A percentile compares a stretch with the other conserved stretches of the same genome.
phyloP scores from a whole-genome alignment of 2,797 vertebrate species.

The Discoglossus pictus region DNA sequence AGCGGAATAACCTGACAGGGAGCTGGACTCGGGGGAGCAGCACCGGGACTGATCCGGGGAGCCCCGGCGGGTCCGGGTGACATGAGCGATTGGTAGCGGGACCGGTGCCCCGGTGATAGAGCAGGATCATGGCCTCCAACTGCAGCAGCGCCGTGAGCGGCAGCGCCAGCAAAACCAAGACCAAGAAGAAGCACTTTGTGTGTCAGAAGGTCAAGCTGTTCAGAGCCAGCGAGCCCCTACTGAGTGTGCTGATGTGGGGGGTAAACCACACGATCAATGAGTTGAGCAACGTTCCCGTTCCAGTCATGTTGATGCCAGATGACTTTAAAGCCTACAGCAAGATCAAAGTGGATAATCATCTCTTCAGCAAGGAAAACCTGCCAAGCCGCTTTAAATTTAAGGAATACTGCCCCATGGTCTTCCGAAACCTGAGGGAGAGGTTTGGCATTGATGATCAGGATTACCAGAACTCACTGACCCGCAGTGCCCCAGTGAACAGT shows the following conservation, averaged over 20 bases:
- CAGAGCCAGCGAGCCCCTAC: slow-evolving; percentile 88
- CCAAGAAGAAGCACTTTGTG: slow-evolving; percentile 95
- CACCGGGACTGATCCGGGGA: slow-evolving; percentile 48
- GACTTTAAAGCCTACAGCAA: slow-evolving; percentile 98
- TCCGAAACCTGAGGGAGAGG: slow-evolving; percentile 89
- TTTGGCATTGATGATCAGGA: slow-evolving; percentile 93
- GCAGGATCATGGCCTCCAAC: slow-evolving; percentile 63
- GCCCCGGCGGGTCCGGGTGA: slow-evolving; percentile 42
- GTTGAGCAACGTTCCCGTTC: slow-evolving; percentile 91
- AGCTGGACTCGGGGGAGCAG: slow-evolving; percentile 49
- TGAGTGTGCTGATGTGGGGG: slow-evolving; percentile 93
- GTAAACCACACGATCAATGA: slow-evolving; percentile 95
- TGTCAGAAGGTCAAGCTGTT: slow-evolving; percentile 94
- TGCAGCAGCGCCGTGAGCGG: slow-evolving; percentile 61
- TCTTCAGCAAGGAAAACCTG: slow-evolving; percentile 97
- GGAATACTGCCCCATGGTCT: slow-evolving; percentile 94
- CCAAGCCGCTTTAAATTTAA: slow-evolving; percentile 96
- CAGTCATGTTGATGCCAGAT: slow-evolving; percentile 95
- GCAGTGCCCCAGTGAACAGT: slow-evolving; percentile 88
- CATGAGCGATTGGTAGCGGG: slow-evolving; percentile 52
- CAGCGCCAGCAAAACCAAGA: slow-evolving; percentile 56
- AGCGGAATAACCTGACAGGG: too few species aligned
- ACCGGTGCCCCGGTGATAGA: slow-evolving; percentile 35
- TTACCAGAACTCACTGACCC: slow-evolving; percentile 92
- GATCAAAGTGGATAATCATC: slow-evolving; percentile 97